Evolutionary conservation across 2,797 vertebrate species (phyloP).

Genomic region (Chloroceryle inda): DNA sequence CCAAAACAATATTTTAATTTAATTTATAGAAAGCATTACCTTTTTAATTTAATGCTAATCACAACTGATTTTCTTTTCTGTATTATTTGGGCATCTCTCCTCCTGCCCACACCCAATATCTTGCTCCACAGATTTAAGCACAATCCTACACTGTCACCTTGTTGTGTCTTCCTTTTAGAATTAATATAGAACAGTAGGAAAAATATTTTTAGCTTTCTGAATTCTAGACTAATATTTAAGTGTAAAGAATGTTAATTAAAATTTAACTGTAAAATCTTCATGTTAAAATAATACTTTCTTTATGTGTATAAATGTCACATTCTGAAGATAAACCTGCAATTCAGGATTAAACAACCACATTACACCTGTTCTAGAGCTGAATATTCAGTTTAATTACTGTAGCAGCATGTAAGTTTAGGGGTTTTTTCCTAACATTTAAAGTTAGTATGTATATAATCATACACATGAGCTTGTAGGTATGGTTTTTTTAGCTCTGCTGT

Average conservation of each 20-base stretch:
- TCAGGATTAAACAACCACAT: background rate
- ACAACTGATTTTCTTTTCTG: background rate
- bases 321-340: background rate
- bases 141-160: background rate
- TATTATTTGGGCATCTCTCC: background rate
- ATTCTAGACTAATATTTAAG: background rate
- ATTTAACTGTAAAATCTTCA: background rate
- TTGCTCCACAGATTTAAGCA: background rate
- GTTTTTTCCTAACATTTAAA: background rate
- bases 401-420: background rate
- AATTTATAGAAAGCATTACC: accelerated
- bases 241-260: background rate
- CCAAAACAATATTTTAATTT: accelerated
- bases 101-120: background rate
- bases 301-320: background rate
- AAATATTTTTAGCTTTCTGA: background rate
- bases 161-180: background rate
- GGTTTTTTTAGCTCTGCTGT: background rate
- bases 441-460: background rate
- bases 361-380: background rate
- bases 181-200: background rate
- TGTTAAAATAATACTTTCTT: background rate
- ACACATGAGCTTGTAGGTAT: accelerated
- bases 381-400: background rate
- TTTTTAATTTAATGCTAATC: background rate